A percentile compares a stretch with the other conserved stretches of the same genome.
Conservation (phyloP, 2,888 invertebrate genomes). For the Phrixothrix hirtus region DNA sequence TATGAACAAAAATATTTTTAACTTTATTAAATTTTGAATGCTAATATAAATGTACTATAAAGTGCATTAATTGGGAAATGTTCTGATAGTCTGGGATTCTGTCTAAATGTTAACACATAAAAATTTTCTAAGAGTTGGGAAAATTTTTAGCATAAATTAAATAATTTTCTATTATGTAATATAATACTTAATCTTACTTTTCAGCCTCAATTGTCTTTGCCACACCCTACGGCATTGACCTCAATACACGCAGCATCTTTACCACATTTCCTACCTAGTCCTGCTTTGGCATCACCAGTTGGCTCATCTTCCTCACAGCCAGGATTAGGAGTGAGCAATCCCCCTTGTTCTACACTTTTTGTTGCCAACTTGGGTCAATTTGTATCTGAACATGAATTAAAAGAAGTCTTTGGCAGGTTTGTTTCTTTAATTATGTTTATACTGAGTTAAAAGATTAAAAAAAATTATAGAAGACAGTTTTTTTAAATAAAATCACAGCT, state of each 20-base stretch:
- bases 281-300: constrained; percentile 89
- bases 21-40: too few relatives aligned
- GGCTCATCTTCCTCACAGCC: constrained; percentile 75
- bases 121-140: too few relatives aligned
- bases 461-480: too few relatives aligned
- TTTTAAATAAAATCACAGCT: constrained; percentile 7
- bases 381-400: constrained; percentile 97
- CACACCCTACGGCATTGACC: constrained; percentile 67
- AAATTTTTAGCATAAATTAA: too few relatives aligned
- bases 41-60: too few relatives aligned
- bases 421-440: constrained; percentile 9
- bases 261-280: constrained; percentile 90
- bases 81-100: constrained; percentile 44
- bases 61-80: too few relatives aligned
- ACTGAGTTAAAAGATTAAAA: too few relatives aligned
- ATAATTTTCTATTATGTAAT: too few relatives aligned
- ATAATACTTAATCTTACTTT: too few relatives aligned
- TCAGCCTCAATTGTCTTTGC: constrained; percentile 40
- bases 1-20: too few relatives aligned
- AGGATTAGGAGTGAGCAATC: constrained; percentile 72
- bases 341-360: constrained; percentile 96
- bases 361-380: constrained; percentile 98
- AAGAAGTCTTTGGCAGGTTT: constrained; percentile 97
- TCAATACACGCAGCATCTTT: constrained; percentile 73
- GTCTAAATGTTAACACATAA: too few relatives aligned